Conservation (phyloP, 2,113 vertebrate species). For the Hippocampus zosterae region DNA sequence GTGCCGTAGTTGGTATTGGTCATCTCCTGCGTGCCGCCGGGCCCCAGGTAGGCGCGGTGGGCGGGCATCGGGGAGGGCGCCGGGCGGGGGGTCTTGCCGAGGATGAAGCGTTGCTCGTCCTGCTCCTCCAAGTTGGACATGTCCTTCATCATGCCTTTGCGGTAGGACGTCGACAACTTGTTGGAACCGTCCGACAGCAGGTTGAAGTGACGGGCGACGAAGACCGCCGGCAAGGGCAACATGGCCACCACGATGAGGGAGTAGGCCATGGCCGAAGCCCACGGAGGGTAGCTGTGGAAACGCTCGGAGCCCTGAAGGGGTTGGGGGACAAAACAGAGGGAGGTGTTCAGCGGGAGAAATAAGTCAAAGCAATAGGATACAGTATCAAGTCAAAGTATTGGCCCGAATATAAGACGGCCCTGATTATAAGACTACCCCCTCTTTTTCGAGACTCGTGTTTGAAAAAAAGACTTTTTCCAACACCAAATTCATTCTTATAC, state of each 20-base stretch:
- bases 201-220: constrained; percentile 86
- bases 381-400: no score
- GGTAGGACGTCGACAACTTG: constrained; percentile 92
- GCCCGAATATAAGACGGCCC: no score
- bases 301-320: constrained; percentile 79
- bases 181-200: constrained; percentile 91
- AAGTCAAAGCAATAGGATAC: no score
- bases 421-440: no score
- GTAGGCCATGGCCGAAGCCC: constrained; percentile 89
- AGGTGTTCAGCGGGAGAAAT: background rate
- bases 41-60: constrained; percentile 89
- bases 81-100: constrained; percentile 89
- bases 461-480: no score
- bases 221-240: constrained; percentile 88
- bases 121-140: constrained; percentile 95
- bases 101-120: constrained; percentile 95
- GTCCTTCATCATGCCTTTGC: constrained; percentile 98
- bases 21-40: constrained; percentile 84
- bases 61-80: constrained; percentile 90
- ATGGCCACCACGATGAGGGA: constrained; percentile 82
- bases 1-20: constrained; percentile 88
- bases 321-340: background rate
- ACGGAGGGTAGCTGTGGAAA: constrained; percentile 89
- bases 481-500: no score
- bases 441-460: no score